These are phyloP conservation scores for Zootoca vivipara DNA, from an alignment of 2,113 vertebrate genomes.

Conservation along the genomic window DNA sequence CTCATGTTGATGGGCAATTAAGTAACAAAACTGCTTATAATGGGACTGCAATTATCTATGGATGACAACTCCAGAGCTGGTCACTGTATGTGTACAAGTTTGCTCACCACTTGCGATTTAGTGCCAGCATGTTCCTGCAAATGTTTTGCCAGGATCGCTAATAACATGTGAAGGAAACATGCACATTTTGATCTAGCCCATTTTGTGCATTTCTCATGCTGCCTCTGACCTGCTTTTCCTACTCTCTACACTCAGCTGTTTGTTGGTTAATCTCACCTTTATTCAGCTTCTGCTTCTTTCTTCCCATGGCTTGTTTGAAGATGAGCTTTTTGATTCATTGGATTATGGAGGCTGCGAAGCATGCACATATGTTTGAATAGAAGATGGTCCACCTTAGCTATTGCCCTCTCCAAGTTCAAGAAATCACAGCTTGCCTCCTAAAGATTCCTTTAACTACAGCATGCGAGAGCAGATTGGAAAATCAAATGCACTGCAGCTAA, in stretches of 20 bases:
- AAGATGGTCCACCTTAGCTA: background rate
- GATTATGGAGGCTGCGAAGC: background rate
- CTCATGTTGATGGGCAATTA: background rate
- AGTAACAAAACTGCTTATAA: background rate
- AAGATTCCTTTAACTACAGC: background rate
- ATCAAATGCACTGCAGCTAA: background rate
- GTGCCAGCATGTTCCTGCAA: background rate
- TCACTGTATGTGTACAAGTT: background rate
- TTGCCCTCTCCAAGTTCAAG: background rate
- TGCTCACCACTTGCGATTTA: background rate
- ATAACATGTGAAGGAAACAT: background rate
- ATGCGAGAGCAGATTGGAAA: conserved; percentile 3
- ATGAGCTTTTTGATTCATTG: background rate
- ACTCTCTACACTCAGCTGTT: background rate
- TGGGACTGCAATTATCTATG: background rate
- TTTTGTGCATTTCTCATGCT: background rate
- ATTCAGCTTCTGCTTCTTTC: background rate
- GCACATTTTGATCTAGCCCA: background rate
- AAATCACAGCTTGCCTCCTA: background rate
- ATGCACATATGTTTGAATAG: background rate
- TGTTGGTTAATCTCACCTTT: background rate
- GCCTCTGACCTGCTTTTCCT: background rate
- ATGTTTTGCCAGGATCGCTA: background rate
- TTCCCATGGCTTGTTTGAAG: background rate
- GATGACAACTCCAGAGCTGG: background rate